Conservation (phyloP, 1,140 invertebrate species). For the Drosophila malerkotliana region DNA sequence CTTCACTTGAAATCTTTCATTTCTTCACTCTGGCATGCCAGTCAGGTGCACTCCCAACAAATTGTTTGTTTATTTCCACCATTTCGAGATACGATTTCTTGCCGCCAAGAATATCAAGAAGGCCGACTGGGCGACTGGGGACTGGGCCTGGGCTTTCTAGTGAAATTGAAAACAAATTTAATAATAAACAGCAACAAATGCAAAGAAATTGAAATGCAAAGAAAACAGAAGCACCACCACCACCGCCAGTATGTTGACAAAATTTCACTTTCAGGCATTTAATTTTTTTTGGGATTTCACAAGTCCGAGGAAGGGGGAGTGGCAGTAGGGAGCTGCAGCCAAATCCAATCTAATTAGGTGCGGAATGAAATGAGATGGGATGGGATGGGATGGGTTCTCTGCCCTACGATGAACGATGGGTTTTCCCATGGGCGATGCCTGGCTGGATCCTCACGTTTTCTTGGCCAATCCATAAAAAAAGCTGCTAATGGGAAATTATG, state of each 20-base stretch:
- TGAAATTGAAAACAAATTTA: conserved; percentile 79
- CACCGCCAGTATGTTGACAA: conserved; percentile 27
- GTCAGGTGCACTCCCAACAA: conserved; percentile 27
- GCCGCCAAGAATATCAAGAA: conserved; percentile 70
- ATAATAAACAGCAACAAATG: conserved; percentile 49
- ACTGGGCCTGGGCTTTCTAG: conserved; percentile 58
- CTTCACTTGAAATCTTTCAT: neutral
- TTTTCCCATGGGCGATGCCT: conserved; percentile 11
- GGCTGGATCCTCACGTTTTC: conserved; percentile 54
- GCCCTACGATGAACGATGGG: conserved; percentile 6
- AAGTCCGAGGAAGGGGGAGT: conserved; percentile 8
- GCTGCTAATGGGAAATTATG: conserved; percentile 65
- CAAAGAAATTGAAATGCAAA: conserved; percentile 28
- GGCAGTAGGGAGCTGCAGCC: conserved; percentile 24
- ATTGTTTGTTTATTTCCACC: conserved; percentile 61
- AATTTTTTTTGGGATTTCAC: conserved; percentile 4
- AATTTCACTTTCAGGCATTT: conserved; percentile 69
- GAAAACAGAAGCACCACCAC: conserved; percentile 11
- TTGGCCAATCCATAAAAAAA: conserved; percentile 55
- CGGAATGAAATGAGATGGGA: conserved; percentile 7
- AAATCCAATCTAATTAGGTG: neutral
- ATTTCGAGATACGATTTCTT: conserved; percentile 60
- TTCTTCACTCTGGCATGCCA: neutral
- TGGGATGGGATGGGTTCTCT: neutral
- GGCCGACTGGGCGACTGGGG: neutral